phyloP scores from a whole-genome alignment of 2,888 invertebrate species.

The Polymixis lichenea region DNA sequence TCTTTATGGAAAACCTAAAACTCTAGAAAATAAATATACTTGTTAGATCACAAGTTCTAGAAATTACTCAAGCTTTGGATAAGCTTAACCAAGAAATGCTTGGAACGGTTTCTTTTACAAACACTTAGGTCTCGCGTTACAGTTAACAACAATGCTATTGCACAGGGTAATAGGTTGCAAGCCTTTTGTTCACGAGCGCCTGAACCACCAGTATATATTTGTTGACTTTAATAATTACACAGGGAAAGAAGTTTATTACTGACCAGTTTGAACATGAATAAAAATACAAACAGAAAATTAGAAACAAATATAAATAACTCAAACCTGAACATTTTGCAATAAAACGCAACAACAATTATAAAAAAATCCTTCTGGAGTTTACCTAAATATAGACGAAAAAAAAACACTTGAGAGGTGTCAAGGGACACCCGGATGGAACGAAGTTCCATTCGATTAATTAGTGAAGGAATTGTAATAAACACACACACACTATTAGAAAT shows the following conservation, averaged over 20 bases:
- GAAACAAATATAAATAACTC: background rate
- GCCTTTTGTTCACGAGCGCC: slow-evolving; percentile 49
- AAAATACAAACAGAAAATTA: background rate
- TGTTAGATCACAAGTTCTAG: background rate
- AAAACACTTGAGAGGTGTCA: too few relatives aligned
- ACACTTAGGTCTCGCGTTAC: slow-evolving; percentile 19
- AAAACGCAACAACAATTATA: background rate
- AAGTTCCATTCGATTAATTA: too few relatives aligned
- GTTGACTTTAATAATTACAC: slow-evolving; percentile 29
- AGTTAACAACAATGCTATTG: slow-evolving; percentile 23
- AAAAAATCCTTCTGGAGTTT: background rate
- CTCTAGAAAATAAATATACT: too few relatives aligned
- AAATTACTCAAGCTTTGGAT: background rate
- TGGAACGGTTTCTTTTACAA: background rate
- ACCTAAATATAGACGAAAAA: background rate
- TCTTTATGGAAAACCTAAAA: too few relatives aligned
- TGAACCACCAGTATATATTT: slow-evolving; percentile 42
- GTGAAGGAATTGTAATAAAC: too few relatives aligned
- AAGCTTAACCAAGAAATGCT: slow-evolving; percentile 6
- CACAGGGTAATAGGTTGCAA: slow-evolving; percentile 51
- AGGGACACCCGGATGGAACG: too few relatives aligned
- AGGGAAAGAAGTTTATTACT: slow-evolving; percentile 3
- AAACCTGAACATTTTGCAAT: background rate
- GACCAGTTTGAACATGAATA: background rate
- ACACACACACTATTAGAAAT: too few relatives aligned